phyloP scores from a whole-genome alignment of 2,113 vertebrate species.

The Microcebus murinus region DNA sequence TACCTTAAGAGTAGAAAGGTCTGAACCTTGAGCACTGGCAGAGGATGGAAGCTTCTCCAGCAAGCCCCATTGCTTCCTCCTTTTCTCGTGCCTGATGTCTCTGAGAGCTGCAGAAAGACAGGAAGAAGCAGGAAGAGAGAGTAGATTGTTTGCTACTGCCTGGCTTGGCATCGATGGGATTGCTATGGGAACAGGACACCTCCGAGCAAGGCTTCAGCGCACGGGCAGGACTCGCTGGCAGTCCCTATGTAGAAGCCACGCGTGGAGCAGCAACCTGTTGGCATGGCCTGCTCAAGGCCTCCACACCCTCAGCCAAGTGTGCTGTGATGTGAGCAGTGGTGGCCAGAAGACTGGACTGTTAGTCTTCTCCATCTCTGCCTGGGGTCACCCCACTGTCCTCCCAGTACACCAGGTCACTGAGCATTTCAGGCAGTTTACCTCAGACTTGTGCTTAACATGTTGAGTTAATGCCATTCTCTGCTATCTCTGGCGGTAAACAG shows the following conservation, averaged over 20 bases:
- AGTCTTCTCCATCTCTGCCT: not conserved
- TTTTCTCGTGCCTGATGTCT: not conserved
- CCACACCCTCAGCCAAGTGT: not conserved
- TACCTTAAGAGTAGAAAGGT: too few species aligned
- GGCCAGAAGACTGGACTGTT: not conserved
- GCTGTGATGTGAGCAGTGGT: too few species aligned
- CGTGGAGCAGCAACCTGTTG: not conserved
- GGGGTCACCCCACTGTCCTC: not conserved
- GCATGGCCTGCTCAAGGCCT: not conserved
- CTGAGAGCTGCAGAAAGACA: not conserved
- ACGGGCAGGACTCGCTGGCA: not conserved
- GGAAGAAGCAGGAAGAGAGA: not conserved
- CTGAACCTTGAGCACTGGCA: not conserved
- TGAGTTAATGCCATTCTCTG: not conserved
- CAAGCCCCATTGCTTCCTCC: not conserved
- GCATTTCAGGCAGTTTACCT: too few species aligned
- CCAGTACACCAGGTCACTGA: not conserved
- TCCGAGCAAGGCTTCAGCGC: not conserved
- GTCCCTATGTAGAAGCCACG: fast-evolving
- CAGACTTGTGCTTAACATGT: not conserved
- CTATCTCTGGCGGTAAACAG: not conserved
- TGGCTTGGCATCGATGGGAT: not conserved
- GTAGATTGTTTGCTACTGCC: not conserved
- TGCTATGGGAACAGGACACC: not conserved
- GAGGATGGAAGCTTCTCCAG: not conserved